A percentile compares a stretch with the other conserved stretches of the same genome.
phyloP scores from a whole-genome alignment of 1,140 invertebrate species.

The Lepeophtheirus salmonis region DNA sequence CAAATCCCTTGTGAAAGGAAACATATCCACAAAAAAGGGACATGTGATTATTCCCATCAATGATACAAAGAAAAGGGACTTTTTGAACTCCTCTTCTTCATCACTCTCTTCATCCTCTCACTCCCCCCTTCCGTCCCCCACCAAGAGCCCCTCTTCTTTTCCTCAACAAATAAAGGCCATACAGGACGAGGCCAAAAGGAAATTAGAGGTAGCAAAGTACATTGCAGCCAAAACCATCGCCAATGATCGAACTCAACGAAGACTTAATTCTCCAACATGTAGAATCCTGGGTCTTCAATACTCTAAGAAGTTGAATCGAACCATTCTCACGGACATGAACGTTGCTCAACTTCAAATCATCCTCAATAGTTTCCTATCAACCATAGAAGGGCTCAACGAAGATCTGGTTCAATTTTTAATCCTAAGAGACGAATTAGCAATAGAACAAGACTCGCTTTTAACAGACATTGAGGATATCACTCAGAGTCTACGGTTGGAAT shows the following conservation, averaged over 20 bases:
- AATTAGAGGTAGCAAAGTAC: background rate
- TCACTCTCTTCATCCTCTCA: background rate
- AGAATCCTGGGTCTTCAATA: background rate
- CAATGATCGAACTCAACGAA: background rate
- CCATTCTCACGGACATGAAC: slow-evolving; percentile 74
- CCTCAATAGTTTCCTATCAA: slow-evolving; percentile 76
- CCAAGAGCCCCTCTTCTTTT: background rate
- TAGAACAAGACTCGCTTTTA: slow-evolving; percentile 91
- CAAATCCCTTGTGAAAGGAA: background rate
- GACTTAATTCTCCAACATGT: background rate
- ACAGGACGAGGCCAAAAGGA: background rate
- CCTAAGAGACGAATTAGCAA: slow-evolving; percentile 76
- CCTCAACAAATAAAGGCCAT: background rate
- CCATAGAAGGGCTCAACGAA: slow-evolving; percentile 79
- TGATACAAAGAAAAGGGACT: background rate
- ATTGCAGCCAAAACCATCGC: background rate
- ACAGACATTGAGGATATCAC: slow-evolving; percentile 90
- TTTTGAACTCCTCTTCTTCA: background rate
- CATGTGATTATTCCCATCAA: slow-evolving; percentile 3
- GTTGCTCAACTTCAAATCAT: slow-evolving; percentile 84
- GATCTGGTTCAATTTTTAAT: slow-evolving; percentile 63
- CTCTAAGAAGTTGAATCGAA: slow-evolving; percentile 43
- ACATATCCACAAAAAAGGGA: slow-evolving; percentile 1
- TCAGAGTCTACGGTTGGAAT: slow-evolving; percentile 28
- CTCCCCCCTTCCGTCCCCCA: background rate